Conservation (phyloP, 2,113 vertebrate genomes). For the Opisthocomus hoazin region DNA sequence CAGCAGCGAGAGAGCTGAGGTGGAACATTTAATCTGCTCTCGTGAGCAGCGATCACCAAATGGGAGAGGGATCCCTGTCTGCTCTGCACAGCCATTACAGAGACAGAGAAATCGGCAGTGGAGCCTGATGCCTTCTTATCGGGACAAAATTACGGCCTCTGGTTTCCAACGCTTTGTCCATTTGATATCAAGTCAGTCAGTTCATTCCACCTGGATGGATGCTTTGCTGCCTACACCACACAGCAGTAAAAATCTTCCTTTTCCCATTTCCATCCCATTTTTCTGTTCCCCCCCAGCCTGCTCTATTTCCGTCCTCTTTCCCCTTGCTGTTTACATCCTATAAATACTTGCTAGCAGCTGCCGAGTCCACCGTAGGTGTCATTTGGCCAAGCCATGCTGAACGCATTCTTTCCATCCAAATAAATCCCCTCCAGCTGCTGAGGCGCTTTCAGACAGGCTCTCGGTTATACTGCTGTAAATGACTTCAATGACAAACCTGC, state of each 20-base stretch:
- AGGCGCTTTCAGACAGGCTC: not conserved
- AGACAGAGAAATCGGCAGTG: not conserved
- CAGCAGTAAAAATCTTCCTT: not conserved
- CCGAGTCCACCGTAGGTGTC: not conserved
- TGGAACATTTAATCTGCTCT: not conserved
- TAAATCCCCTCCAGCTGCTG: slow-evolving; percentile 57
- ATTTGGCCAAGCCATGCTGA: slow-evolving; percentile 19
- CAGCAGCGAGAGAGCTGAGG: not conserved
- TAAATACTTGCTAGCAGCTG: slow-evolving; percentile 49
- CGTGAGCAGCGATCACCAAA: not conserved
- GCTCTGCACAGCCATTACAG: not conserved
- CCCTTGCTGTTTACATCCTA: slow-evolving; percentile 36
- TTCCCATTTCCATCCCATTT: not conserved
- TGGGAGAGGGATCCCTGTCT: not conserved
- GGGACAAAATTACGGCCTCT: not conserved
- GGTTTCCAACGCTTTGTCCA: not conserved
- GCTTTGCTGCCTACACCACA: not conserved
- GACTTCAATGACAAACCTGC: not conserved
- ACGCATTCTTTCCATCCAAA: slow-evolving; percentile 51
- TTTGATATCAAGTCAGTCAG: not conserved
- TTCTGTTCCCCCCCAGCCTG: not conserved
- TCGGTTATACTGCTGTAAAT: not conserved
- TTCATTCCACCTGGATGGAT: not conserved
- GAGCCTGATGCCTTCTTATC: not conserved
- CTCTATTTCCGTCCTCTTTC: not conserved